These are phyloP conservation scores for Haliclona indistincta DNA, from an alignment of 37 sponge, comb jelly and placozoan species.

Conservation along the genomic window DNA sequence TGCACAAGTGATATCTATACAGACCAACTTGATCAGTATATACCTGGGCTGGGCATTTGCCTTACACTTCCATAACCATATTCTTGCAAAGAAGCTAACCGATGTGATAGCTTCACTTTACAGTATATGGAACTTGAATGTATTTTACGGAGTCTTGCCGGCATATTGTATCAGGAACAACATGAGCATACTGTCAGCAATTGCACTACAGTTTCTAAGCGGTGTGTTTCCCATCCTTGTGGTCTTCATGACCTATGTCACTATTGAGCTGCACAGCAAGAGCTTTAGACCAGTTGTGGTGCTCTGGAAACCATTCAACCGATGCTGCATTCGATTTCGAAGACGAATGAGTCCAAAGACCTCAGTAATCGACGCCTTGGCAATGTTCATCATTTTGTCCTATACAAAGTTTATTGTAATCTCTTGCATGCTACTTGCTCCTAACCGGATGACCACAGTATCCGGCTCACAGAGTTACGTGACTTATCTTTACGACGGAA, in stretches of 20 bases:
- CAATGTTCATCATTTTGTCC: background rate
- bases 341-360: background rate
- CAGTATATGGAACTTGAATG: conserved; percentile 4
- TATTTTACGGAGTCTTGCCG: background rate
- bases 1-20: background rate
- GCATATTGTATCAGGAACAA: background rate
- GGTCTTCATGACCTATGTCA: background rate
- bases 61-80: background rate
- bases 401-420: background rate
- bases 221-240: background rate
- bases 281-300: background rate
- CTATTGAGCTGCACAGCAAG: background rate
- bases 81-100: background rate
- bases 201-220: background rate
- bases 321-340: background rate
- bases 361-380: background rate
- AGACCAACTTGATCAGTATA: background rate
- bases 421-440: background rate
- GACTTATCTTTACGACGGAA: background rate
- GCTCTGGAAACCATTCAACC: background rate
- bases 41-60: background rate
- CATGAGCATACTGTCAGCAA: background rate
- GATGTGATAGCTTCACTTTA: background rate
- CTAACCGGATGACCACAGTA: background rate
- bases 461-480: background rate